phyloP scores from a whole-genome alignment of 2,113 vertebrate genomes.

The Petrocephalus zakoni region DNA sequence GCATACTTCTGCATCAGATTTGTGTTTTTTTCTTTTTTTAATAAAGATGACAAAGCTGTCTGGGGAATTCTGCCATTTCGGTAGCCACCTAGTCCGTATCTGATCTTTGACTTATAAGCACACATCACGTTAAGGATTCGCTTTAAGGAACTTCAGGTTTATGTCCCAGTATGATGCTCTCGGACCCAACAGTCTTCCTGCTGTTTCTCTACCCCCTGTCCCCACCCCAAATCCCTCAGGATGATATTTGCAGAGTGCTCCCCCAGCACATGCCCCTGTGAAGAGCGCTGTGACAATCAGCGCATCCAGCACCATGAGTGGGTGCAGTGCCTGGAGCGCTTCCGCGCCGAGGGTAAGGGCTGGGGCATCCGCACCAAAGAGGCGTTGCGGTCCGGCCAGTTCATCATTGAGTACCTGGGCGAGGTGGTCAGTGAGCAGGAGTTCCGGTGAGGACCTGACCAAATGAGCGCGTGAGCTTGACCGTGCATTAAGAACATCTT shows the following conservation, averaged over 20 bases:
- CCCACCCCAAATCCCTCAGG: conserved; percentile 50
- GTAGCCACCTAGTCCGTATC: not conserved
- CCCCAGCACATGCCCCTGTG: conserved; percentile 84
- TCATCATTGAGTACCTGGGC: conserved; percentile 97
- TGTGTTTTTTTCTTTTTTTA: not conserved
- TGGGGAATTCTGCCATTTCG: not conserved
- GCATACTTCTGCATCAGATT: not conserved
- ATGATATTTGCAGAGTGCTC: conserved; percentile 98
- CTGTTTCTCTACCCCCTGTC: not conserved
- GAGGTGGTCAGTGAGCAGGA: conserved; percentile 97
- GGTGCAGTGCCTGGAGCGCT: conserved; percentile 94
- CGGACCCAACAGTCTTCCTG: not conserved
- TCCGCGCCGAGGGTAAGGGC: conserved; percentile 91
- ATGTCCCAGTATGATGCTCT: not conserved
- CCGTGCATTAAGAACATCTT: not conserved
- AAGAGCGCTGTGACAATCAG: conserved; percentile 88
- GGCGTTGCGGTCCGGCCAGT: conserved; percentile 83
- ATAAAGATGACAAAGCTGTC: not conserved
- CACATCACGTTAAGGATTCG: not conserved
- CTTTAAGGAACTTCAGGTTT: not conserved
- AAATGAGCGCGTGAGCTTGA: not conserved
- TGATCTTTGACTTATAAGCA: not conserved
- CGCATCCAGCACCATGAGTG: conserved; percentile 93
- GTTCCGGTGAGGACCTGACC: conserved; percentile 71
- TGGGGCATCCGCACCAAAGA: conserved; percentile 98